Evolutionary conservation across 2,797 vertebrate species (phyloP).

Genomic region (Pogonophryne albipinna): DNA sequence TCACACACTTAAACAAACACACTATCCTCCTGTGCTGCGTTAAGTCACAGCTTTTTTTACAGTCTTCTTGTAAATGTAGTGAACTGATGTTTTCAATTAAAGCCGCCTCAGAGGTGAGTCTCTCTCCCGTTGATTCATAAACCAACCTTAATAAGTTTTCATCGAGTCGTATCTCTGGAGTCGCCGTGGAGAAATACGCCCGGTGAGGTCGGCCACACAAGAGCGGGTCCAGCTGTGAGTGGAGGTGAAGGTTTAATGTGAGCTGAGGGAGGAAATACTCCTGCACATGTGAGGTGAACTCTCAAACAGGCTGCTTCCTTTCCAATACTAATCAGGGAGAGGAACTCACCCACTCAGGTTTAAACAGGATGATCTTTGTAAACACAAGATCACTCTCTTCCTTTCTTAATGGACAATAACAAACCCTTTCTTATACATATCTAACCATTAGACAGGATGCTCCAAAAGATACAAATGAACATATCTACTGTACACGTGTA

Average conservation of each 20-base stretch:
- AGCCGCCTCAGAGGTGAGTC: constrained; percentile 68
- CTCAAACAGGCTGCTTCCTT: constrained; percentile 26
- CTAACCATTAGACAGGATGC: too few relatives aligned
- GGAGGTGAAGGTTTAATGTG: constrained; percentile 66
- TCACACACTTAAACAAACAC: constrained; percentile 71
- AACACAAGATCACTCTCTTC: too few relatives aligned
- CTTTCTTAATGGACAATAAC: too few relatives aligned
- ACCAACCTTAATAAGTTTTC: constrained; percentile 82
- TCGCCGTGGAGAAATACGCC: constrained; percentile 78
- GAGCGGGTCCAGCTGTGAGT: constrained; percentile 66
- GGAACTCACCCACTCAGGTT: constrained; percentile 1
- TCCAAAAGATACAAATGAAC: too few relatives aligned
- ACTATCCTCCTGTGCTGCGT: constrained; percentile 51
- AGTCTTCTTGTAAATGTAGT: constrained; percentile 84
- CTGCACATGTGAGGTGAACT: constrained; percentile 42
- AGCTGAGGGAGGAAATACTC: constrained; percentile 64
- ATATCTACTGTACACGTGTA: too few relatives aligned
- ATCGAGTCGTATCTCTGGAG: constrained; percentile 80
- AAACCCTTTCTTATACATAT: too few relatives aligned
- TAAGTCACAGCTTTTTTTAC: constrained; percentile 78
- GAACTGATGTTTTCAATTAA: constrained; percentile 88
- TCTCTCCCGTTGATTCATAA: constrained; percentile 70
- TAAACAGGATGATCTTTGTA: constrained; percentile 1
- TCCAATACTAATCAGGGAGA: constrained; percentile 14
- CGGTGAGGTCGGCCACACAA: constrained; percentile 81